Conservation (phyloP, 1,140 invertebrate species). For the Bombus cullumanus region DNA sequence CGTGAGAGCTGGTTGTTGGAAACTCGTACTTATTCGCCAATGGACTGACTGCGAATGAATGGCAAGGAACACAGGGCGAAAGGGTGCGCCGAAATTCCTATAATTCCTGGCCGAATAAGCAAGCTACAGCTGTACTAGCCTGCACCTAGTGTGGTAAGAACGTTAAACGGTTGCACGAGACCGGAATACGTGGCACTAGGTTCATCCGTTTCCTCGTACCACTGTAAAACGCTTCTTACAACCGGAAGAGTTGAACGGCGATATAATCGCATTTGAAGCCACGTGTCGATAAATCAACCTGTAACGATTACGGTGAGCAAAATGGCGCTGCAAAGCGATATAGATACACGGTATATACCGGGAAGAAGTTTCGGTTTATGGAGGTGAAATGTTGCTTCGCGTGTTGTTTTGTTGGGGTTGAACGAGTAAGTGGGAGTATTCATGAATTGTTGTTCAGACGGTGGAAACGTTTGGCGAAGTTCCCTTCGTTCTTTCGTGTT, state of each 20-base stretch:
- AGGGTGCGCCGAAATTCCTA: constrained; percentile 22
- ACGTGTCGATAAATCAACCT: constrained; percentile 25
- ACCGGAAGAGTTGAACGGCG: not conserved
- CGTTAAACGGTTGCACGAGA: constrained; percentile 29
- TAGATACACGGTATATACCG: not conserved
- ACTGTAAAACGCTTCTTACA: not conserved
- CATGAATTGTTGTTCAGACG: no score
- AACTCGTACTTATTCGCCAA: not conserved
- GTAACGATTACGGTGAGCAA: not conserved
- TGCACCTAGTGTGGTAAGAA: constrained; percentile 4
- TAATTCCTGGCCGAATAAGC: constrained; percentile 34
- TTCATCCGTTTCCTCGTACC: not conserved
- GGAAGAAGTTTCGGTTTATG: not conserved
- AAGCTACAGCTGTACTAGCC: constrained; percentile 4
- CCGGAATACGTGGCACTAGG: constrained; percentile 7
- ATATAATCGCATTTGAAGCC: constrained; percentile 18
- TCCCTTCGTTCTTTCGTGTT: not conserved
- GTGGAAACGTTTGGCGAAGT: not conserved
- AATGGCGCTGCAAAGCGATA: not conserved
- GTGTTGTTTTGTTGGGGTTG: not conserved
- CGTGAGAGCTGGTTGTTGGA: not conserved
- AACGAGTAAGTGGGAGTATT: not conserved
- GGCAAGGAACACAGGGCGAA: not conserved
- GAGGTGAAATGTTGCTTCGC: not conserved
- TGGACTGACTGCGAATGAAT: constrained; percentile 13